Conservation (phyloP, 2,888 invertebrate species). For the Pyrgus malvae region DNA sequence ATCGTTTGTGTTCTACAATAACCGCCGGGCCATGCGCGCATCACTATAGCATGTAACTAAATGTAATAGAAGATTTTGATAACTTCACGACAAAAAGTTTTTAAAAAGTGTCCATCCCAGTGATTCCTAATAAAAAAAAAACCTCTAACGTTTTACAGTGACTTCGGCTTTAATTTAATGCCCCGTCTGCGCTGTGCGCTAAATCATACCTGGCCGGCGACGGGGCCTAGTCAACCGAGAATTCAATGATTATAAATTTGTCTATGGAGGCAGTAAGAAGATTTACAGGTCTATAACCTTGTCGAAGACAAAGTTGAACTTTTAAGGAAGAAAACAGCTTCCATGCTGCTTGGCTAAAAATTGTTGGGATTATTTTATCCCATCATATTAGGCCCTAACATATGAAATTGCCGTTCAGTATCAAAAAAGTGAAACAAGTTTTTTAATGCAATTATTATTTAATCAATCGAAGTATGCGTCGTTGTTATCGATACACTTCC, state of each 20-base stretch:
- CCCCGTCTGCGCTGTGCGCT: conserved; percentile 10
- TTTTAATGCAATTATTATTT: no score
- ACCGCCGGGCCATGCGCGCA: no score
- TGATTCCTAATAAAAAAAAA: conserved; percentile 12
- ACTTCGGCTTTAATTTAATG: conserved; percentile 21
- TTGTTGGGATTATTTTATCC: no score
- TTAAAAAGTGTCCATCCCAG: conserved; percentile 7
- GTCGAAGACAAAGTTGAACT: background rate
- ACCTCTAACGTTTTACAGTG: conserved; percentile 15
- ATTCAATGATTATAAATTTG: conserved; percentile 27
- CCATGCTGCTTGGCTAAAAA: no score
- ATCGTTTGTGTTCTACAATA: no score
- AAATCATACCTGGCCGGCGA: conserved; percentile 23
- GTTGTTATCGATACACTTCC: no score
- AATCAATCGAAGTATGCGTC: no score
- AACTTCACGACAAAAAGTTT: background rate
- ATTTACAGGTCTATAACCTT: conserved; percentile 15
- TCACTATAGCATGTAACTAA: no score
- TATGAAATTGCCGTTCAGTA: no score
- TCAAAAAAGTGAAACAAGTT: no score
- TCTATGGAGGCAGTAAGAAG: conserved; percentile 13
- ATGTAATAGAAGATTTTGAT: no score
- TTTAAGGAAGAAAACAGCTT: background rate
- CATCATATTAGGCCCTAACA: no score
- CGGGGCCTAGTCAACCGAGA: conserved; percentile 19